phyloP scores from a whole-genome alignment of 2,113 vertebrate genomes.

The Casuarius casuarius region DNA sequence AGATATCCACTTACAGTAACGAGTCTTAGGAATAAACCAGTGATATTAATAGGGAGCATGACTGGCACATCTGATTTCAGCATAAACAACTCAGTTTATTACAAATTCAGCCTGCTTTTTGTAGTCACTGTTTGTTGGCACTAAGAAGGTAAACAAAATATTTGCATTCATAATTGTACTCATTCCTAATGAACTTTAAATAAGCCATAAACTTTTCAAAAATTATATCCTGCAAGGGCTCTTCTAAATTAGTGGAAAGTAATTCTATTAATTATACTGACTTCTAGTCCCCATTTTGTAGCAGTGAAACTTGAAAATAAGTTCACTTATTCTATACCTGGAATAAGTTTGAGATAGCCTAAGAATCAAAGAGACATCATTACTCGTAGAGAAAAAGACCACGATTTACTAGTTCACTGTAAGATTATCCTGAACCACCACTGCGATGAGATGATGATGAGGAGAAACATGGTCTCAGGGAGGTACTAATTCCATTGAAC shows the following conservation, averaged over 20 bases:
- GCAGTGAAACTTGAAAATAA: background rate
- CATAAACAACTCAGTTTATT: background rate
- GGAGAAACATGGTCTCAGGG: background rate
- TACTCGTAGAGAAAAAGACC: background rate
- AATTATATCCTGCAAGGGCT: background rate
- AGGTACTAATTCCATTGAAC: background rate
- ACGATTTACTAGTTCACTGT: background rate
- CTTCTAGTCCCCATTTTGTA: background rate
- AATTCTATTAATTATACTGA: background rate
- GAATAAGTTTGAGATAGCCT: background rate
- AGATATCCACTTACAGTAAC: background rate
- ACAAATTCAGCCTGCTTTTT: background rate
- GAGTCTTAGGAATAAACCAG: background rate
- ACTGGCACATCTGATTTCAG: background rate
- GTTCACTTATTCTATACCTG: background rate
- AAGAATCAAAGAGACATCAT: background rate
- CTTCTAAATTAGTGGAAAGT: background rate
- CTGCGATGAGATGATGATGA: background rate
- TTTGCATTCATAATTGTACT: background rate
- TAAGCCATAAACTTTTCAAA: background rate
- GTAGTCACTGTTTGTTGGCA: background rate
- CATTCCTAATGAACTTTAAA: background rate
- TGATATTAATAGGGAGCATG: background rate
- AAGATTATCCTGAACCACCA: background rate
- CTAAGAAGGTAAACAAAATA: conserved; percentile 1